Percentiles rank a stretch among this genome's conserved stretches.
Conservation (phyloP, 1,140 invertebrate genomes). For the Dysdera silvatica region DNA sequence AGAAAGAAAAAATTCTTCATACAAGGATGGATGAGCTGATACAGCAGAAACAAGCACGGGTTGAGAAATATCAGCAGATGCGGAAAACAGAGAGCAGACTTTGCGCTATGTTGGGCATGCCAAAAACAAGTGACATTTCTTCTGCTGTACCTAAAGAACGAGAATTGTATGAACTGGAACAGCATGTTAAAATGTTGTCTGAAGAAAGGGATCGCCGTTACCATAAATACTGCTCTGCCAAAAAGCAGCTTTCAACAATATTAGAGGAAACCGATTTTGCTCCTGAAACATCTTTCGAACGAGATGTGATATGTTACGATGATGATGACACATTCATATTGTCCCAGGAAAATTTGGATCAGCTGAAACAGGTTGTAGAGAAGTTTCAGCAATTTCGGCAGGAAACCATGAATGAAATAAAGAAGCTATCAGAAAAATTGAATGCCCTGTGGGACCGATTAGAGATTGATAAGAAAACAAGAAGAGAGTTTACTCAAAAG, state of each 20-base stretch:
- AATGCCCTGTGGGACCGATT: conserved; percentile 55
- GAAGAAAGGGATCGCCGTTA: conserved; percentile 2
- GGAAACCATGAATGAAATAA: conserved; percentile 2
- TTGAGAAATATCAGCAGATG: conserved; percentile 4
- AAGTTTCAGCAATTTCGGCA: conserved; percentile 11
- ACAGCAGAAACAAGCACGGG: conserved; percentile 7
- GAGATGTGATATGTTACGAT: conserved; percentile 11
- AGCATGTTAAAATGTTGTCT: conserved; percentile 14
- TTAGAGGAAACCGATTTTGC: conserved; percentile 15
- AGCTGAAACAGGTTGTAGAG: conserved; percentile 8
- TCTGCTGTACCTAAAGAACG: conserved; percentile 10
- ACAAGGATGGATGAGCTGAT: conserved; percentile 7
- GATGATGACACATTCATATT: conserved; percentile 1
- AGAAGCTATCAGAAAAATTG: conserved; percentile 47
- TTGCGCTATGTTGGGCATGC: conserved; percentile 2
- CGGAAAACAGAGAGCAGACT: background rate
- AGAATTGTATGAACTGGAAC: conserved; percentile 11
- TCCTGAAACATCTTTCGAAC: conserved; percentile 23
- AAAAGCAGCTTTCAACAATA: conserved; percentile 20
- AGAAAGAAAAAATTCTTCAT: conserved; percentile 10
- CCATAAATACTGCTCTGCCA: background rate
- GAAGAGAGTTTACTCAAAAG: conserved; percentile 48
- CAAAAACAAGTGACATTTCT: background rate
- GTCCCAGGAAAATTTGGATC: conserved; percentile 14
- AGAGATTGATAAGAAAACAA: conserved; percentile 50